Evolutionary conservation across 2,888 invertebrate genomes (phyloP).

Genomic region (Melieria picta): DNA sequence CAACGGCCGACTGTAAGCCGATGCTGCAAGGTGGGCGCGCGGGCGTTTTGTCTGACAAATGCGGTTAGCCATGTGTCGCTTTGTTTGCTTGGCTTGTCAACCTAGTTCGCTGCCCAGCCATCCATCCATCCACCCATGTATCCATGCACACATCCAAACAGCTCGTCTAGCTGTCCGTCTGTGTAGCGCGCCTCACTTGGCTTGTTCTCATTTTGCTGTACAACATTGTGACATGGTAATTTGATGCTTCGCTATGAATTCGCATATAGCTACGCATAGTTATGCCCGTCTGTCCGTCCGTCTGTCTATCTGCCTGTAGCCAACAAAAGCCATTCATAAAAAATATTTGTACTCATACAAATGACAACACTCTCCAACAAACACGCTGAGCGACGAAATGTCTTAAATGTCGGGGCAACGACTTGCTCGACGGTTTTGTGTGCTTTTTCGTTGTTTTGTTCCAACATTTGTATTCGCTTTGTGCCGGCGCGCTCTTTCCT

Average conservation of each 20-base stretch:
- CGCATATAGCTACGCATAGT: background rate
- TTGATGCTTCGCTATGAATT: slow-evolving; percentile 43
- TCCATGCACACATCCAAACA: slow-evolving; percentile 14
- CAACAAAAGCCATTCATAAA: no score
- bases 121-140: background rate
- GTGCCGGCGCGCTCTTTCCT: no score
- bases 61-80: slow-evolving; percentile 4
- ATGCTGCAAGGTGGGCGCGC: slow-evolving; percentile 33
- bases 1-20: background rate
- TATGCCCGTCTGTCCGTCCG: background rate
- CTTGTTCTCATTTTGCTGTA: slow-evolving; percentile 36
- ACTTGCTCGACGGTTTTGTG: no score
- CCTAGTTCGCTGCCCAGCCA: background rate
- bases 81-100: background rate
- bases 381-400: background rate
- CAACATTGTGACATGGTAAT: slow-evolving; percentile 47
- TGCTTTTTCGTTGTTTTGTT: no score
- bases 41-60: slow-evolving; percentile 15
- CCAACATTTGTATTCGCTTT: no score
- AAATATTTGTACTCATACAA: background rate
- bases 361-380: background rate
- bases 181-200: slow-evolving; percentile 25
- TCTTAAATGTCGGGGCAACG: background rate
- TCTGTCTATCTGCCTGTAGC: no score
- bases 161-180: slow-evolving; percentile 32